Conservation (phyloP, 2,888 invertebrate genomes). For the Nymphalis polychloros region DNA sequence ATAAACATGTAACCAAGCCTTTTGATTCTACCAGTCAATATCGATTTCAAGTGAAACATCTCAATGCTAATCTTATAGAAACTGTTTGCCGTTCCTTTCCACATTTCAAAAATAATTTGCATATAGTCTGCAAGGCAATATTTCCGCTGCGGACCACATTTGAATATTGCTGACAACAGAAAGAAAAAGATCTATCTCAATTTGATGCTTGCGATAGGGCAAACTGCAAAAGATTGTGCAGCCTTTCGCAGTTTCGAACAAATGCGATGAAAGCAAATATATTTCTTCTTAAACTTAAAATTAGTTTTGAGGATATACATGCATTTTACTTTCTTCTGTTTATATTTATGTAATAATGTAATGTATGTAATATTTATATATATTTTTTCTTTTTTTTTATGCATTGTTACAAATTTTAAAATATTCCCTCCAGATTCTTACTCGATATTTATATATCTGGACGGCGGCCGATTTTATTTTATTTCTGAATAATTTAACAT, state of each 20-base stretch:
- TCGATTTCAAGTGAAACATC: slow-evolving; percentile 67
- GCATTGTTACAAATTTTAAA: too few species aligned
- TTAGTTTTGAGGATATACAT: not conserved
- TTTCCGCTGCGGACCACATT: slow-evolving; percentile 68
- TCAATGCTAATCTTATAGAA: slow-evolving; percentile 77
- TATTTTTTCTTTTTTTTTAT: too few species aligned
- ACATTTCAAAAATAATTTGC: slow-evolving; percentile 75
- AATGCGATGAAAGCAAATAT: slow-evolving; percentile 11
- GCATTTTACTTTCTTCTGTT: not conserved
- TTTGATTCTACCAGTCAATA: slow-evolving; percentile 55
- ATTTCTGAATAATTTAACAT: too few species aligned
- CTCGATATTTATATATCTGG: too few species aligned
- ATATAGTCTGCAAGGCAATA: slow-evolving; percentile 74
- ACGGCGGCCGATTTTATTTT: too few species aligned
- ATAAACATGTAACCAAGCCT: not conserved
- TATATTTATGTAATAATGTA: too few species aligned
- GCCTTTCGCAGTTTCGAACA: slow-evolving; percentile 20
- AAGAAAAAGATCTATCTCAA: slow-evolving; percentile 55
- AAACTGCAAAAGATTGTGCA: slow-evolving; percentile 16
- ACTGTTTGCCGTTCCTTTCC: slow-evolving; percentile 72
- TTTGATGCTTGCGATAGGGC: slow-evolving; percentile 35
- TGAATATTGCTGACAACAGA: slow-evolving; percentile 72
- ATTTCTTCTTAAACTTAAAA: slow-evolving; percentile 7
- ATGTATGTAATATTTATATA: not conserved
- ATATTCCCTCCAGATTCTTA: too few species aligned